Evolutionary conservation across 2,113 vertebrate genomes (phyloP), one percentile per base, ranked within the genome.

Genomic region (Columba janthina): DNA sequence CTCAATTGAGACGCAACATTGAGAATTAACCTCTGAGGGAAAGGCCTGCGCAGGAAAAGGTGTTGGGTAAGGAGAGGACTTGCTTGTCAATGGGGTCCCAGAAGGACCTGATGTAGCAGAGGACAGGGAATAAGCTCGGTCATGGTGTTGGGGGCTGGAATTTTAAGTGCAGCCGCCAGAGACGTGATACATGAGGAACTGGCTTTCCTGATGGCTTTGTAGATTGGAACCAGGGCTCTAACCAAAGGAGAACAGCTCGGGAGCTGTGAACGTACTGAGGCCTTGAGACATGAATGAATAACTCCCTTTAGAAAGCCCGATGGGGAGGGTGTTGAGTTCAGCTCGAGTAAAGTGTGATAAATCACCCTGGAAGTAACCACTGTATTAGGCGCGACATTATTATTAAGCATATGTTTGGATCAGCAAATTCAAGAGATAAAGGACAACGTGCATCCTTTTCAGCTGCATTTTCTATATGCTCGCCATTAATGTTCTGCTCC

Each of bases 171-270:
- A 5, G 22, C 21, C 0, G 15, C 3, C 36, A 42, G 44, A 1
- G 32, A 1, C 2, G 24, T 2, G 32, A 31, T 7, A 65, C 11
- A 0, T 0, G 22, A 20, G 60, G 17, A 54, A 0, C 3, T 15
- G 62, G 29, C 2, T 11, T 46, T 76, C 36, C 42, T 48, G 1
- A 19, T 26, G 67, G 26, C 72, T 82, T 48, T 70, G 56, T 9
- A 14, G 86, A 2, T 20, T 3, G 24, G 31, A 38, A 31, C 46
- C 56, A 18, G 44, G 28, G n/a, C 81, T n/a, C 65, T 53, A 1
- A 1, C 61, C 13, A 22, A 10, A 13, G 32, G 36, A 32, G 40
- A 48, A 11, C 77, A 34, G 1, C 32, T 4, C 2, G 5, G 65
- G 61, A 46, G 62, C 58, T 7, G 34, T 9, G 38, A 6, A 25